Evolutionary conservation across 2,888 invertebrate species (phyloP).

Genomic region (Ischnura elegans): DNA sequence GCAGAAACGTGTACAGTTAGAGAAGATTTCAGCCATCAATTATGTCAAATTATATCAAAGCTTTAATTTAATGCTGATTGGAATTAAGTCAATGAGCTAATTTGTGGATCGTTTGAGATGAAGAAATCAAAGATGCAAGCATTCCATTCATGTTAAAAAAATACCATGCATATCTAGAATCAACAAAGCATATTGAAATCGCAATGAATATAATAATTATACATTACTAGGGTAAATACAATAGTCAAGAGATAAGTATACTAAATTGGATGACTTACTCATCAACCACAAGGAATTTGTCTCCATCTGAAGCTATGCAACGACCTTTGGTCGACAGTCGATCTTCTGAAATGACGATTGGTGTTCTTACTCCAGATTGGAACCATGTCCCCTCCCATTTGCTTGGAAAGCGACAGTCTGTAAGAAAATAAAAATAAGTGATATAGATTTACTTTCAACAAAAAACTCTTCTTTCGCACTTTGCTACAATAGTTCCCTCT

Average conservation of each 20-base stretch:
- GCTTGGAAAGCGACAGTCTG: slow-evolving; percentile 89
- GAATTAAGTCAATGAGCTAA: too few relatives aligned
- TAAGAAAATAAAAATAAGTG: slow-evolving; percentile 72
- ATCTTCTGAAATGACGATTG: slow-evolving; percentile 90
- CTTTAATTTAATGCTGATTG: background rate
- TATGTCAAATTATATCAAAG: background rate
- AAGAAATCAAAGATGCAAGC: too few relatives aligned
- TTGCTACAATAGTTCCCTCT: too few relatives aligned
- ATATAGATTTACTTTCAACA: background rate
- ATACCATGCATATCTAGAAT: too few relatives aligned
- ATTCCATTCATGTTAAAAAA: too few relatives aligned
- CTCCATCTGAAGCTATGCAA: slow-evolving; percentile 89
- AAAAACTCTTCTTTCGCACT: too few relatives aligned
- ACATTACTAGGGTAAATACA: background rate
- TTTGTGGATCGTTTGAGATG: too few relatives aligned
- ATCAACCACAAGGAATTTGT: slow-evolving; percentile 93
- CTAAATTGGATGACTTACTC: slow-evolving; percentile 84
- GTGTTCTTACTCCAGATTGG: slow-evolving; percentile 92
- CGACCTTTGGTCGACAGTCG: slow-evolving; percentile 91
- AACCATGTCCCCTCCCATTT: slow-evolving; percentile 95
- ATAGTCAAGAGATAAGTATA: background rate
- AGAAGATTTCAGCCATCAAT: background rate
- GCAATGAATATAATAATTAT: background rate
- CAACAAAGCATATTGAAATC: too few relatives aligned
- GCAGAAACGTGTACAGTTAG: slow-evolving; percentile 73